Percentiles rank a stretch among this genome's conserved stretches.
Conservation (phyloP, 2,888 invertebrate genomes). For the Troides aeacus region DNA sequence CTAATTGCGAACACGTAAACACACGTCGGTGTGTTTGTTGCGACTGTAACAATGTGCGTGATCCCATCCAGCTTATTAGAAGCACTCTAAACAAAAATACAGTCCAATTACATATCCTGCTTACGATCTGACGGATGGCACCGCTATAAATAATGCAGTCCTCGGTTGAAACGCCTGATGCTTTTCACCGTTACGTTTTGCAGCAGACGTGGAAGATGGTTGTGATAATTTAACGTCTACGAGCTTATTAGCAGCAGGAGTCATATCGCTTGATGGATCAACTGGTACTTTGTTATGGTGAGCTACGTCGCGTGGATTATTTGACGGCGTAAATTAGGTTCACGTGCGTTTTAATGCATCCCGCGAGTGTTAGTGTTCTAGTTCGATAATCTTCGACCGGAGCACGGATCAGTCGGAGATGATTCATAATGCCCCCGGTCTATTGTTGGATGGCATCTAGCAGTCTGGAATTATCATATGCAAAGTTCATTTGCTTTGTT, state of each 20-base stretch:
- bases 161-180: constrained; percentile 55
- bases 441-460: constrained; percentile 73
- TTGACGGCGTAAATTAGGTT: constrained; percentile 74
- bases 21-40: constrained; percentile 68
- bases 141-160: constrained; percentile 69
- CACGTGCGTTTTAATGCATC: constrained; percentile 79
- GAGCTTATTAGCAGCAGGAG: constrained; percentile 69
- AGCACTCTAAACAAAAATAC: constrained; percentile 76
- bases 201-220: constrained; percentile 47
- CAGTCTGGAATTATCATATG: constrained; percentile 61
- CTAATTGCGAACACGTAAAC: constrained; percentile 77
- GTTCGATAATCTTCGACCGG: constrained; percentile 76
- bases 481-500: constrained; percentile 61
- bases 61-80: constrained; percentile 70
- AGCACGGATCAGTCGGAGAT: constrained; percentile 70
- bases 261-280: constrained; percentile 74
- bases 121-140: constrained; percentile 75
- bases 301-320: constrained; percentile 57
- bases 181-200: constrained; percentile 54
- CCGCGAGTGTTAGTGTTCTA: constrained; percentile 74
- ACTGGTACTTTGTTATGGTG: constrained; percentile 73
- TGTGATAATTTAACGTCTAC: constrained; percentile 64
- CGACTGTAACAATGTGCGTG: constrained; percentile 71
- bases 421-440: constrained; percentile 73
- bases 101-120: constrained; percentile 75